Percentiles rank a stretch among this genome's conserved stretches.
phyloP scores from a whole-genome alignment of 2,888 invertebrate genomes.

The Hirtodrosophila histrioides region DNA sequence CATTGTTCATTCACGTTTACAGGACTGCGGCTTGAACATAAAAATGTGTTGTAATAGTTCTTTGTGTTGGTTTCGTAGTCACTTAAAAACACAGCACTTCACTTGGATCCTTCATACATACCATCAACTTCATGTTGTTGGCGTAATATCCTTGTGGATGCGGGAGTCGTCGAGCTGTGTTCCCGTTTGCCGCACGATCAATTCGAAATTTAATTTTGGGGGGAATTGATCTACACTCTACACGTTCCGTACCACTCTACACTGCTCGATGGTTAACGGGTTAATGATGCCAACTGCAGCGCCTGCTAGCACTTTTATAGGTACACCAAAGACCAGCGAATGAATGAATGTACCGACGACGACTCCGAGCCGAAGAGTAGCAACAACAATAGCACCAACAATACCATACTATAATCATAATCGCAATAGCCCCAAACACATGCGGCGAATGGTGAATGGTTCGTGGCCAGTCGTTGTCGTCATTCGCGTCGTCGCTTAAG shows the following conservation, averaged over 20 bases:
- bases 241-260: slow-evolving; percentile 67
- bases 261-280: slow-evolving; percentile 82
- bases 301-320: slow-evolving; percentile 83
- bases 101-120: slow-evolving; percentile 68
- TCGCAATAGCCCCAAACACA: slow-evolving; percentile 73
- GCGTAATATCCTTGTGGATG: slow-evolving; percentile 53
- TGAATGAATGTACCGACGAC: background rate
- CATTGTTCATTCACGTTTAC: no score
- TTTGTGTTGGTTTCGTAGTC: no score
- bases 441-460: slow-evolving; percentile 73
- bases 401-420: slow-evolving; percentile 63
- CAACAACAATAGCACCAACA: slow-evolving; percentile 34
- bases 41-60: no score
- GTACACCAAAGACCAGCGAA: slow-evolving; percentile 43
- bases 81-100: slow-evolving; percentile 28
- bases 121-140: slow-evolving; percentile 83
- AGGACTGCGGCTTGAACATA: no score
- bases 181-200: slow-evolving; percentile 46
- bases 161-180: slow-evolving; percentile 47
- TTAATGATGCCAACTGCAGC: slow-evolving; percentile 84
- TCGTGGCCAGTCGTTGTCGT: slow-evolving; percentile 34
- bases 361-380: slow-evolving; percentile 30
- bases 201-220: slow-evolving; percentile 11
- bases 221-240: slow-evolving; percentile 51
- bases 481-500: slow-evolving; percentile 40